Base-by-base conservation (phyloP, 2,797 vertebrate species). In the Sebastes oblongus region DNA sequence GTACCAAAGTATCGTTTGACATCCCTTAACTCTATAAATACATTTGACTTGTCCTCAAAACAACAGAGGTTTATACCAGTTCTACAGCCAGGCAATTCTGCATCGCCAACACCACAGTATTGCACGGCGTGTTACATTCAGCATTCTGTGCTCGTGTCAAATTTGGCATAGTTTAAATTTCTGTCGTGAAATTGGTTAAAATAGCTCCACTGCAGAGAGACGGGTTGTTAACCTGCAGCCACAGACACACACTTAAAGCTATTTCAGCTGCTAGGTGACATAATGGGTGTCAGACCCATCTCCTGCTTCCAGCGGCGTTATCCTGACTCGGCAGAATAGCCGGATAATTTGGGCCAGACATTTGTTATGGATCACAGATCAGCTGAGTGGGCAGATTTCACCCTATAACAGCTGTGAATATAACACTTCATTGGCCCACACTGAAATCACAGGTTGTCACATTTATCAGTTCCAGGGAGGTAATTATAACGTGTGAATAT, bases 361-460 rank as follows among this genome's bases (percentile, higher is more conserved):
- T 91, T 89, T 85, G 82, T 81, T 84, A 72, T 83, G 84, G 86
- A 90, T 89, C 84, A 85, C 75, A 82, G 74, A 89, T 20, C 68
- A 79, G 86, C 81, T 29, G 67, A 86, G 77, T 80, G 79, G 73
- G 79, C 66, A 84, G 83, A 88, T 86, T 88, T 84, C 78, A 59
- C 76, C 72, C 69, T 39, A 3, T 24, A 58, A 75, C 10, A 73
- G 85, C 80, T 58, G 65, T 61, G 22, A 56, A 76, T 70, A 65
- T 34, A 66, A 25, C 42, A 69, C 66, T 66, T 62, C 29, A 65
- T 18, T 65, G 20, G 27, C 62, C 42, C 39, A 34, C 68, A 66
- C 30, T 42, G 29, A 60, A 72, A 83, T 71, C 55, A 65, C 20
- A 27, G 42, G 65, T 22, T 68, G 55, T 39, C 34, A 6, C 11